Base-by-base conservation (phyloP, 2,113 vertebrate species). In the Cinclus cinclus region DNA sequence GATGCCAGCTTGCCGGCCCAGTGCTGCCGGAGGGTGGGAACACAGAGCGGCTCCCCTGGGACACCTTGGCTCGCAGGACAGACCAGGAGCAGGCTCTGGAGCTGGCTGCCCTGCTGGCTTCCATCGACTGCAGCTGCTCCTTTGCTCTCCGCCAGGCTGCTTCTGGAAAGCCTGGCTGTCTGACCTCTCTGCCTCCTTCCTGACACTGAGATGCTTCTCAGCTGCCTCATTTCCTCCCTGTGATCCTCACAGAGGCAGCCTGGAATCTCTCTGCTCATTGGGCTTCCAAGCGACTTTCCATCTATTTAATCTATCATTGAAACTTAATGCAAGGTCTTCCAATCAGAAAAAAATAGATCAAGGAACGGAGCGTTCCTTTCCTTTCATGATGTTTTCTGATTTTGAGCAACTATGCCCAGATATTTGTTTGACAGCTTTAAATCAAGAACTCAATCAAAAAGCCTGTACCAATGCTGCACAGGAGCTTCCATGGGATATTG, bases 211-310 rank as follows among this genome's bases (percentile, higher is more conserved):
- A 85, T 92, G 1, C 91, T 95, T 58, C 90, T 81, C 90, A 49
- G 92, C 88, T 81, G 85, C 93, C 52, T 95, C 88, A 92, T 93
- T 95, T 92, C 92, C 90, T 95, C 94, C 46, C 83, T 41, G 76
- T 0, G 0, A 90, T 67, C 7, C 1, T 41, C 37, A 75, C 68
- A 53, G 82, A 79, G 46, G 79, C 68, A 70, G 85, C 25, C 76
- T 81, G 77, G 89, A 89, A 84, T 75, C 65, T 24, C 52, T 89
- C 87, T 79, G 52, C 70, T 76, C 21, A 3, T 19, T 62, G 74
- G 75, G 77, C 83, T 93, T 94, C 71, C 76, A 44, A 85, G 78
- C 24, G 71, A 71, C 63, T 91, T 92, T 46, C 71, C 64, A 84
- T 68, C 85, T 81, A 93, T 77, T 81, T 78, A 78, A 83, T 88